These are phyloP conservation scores for Latrodectus geometricus DNA, from an alignment of 1,140 invertebrate species.

Conservation along the genomic window DNA sequence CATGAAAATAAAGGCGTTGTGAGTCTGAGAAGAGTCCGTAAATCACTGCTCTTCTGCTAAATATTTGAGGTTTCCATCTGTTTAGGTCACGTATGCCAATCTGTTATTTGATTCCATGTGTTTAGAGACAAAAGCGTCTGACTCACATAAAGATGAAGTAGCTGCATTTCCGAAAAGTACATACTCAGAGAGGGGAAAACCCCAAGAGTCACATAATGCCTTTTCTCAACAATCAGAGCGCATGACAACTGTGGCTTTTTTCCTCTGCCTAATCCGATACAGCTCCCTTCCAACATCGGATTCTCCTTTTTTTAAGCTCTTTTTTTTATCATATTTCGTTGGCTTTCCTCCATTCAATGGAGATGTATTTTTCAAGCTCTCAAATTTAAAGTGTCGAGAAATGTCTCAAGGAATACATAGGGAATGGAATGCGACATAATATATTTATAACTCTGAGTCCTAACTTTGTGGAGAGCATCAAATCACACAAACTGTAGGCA, in stretches of 20 bases:
- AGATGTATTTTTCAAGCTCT: slow-evolving; percentile 38
- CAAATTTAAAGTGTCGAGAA: slow-evolving; percentile 43
- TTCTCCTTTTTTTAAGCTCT: slow-evolving; percentile 3
- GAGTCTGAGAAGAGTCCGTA: slow-evolving; percentile 23
- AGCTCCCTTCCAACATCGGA: slow-evolving; percentile 6
- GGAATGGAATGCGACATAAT: slow-evolving; percentile 34
- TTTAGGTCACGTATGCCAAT: slow-evolving; percentile 34
- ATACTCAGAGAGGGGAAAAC: slow-evolving; percentile 6
- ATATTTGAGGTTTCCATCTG: slow-evolving; percentile 44
- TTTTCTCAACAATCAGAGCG: slow-evolving; percentile 38
- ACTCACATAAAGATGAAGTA: slow-evolving; percentile 34
- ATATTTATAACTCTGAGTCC: slow-evolving; percentile 9
- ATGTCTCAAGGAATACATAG: slow-evolving; percentile 7
- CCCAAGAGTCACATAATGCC: slow-evolving; percentile 55
- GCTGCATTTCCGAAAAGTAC: slow-evolving; percentile 21
- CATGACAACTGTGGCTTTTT: slow-evolving; percentile 39
- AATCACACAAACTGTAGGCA: too few relatives aligned
- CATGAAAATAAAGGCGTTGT: slow-evolving; percentile 9
- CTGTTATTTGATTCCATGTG: slow-evolving; percentile 49
- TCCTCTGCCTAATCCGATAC: slow-evolving; percentile 30
- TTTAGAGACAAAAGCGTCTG: slow-evolving; percentile 57
- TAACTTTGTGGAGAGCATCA: too few relatives aligned
- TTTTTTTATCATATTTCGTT: slow-evolving; percentile 2
- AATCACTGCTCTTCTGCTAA: slow-evolving; percentile 38
- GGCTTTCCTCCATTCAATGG: background rate